Evolutionary conservation across 2,113 vertebrate genomes (phyloP), one percentile per base, ranked within the genome.

Genomic region (Pelobates fuscus): DNA sequence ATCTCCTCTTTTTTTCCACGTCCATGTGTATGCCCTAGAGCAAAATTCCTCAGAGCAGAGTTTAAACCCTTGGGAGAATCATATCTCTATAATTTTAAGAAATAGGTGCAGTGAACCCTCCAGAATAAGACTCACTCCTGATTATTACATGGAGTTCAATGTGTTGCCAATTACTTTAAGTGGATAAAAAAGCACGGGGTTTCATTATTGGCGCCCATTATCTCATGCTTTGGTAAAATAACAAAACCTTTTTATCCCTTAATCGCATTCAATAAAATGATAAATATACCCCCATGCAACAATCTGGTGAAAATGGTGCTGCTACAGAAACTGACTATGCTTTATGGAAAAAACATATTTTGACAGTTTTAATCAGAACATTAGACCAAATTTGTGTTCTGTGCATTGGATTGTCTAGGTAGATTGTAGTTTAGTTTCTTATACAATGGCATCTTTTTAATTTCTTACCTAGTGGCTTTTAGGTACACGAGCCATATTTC

Each of bases 101-200:
- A 62, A 46, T 62, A 52, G 70, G 70, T 71, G 70, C 58, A 71
- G 43, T 71, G 70, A 71, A 71, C 70, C 70, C 44, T 71, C 20
- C 41, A 63, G 27, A 62, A 11, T 8, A 32, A 52, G 41, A 63
- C 26, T 62, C 43, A 41, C 58, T 58, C 29, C 63, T 75, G 63
- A 75, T 66, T 75, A 66, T 75, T 59, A 66, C 32, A 64, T 27
- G 21, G 23, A 44, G 32, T 20, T 15, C 54, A 66, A 67, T 67
- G 63, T 66, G 71, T 58, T 67, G 71, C 23, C 71, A 58, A 75
- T 75, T 75, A 29, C 26, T 25, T 55, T 37, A 23, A 27, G 30
- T 44, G 71, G n/a, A 54, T 11, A 61, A n/a, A 61, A 61, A 67
- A 46, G 71, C 29, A 59, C 52, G 58, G 49, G 49, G 18, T 59